Base-by-base conservation (phyloP, 2,113 vertebrate genomes). In the Hippocampus abdominalis region DNA sequence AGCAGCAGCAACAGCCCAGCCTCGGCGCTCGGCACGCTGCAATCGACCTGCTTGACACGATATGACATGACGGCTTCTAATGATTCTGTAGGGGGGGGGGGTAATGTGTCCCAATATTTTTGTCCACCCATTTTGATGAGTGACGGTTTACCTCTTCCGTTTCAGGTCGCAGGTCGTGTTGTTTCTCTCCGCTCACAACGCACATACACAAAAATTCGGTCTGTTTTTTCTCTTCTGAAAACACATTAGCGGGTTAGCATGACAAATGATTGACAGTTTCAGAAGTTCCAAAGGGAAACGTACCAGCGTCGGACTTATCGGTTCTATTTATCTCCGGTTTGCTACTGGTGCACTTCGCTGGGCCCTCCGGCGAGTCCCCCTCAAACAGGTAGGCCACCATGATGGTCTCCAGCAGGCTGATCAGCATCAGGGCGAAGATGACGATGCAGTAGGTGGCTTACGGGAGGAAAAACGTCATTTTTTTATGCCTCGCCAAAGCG, bases 351-450 rank as follows among this genome's bases (percentile, higher is more conserved):
- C 32, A 67, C 46, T 18, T 6, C 46, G 46, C 46, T 11, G 46
- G 15, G 32, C 7, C 32, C 32, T 36, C 16, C 0, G 16, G 13
- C 13, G 18, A 36, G 32, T 36, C 44, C 3, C 77, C 63, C 29
- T 15, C 36, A 36, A 36, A 36, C 32, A 36, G 32, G 32, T 36
- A 36, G 32, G 5, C 29, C 27, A 15, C 29, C 39, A 1, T 18
- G 39, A 91, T 86, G 2, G 89, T 90, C 78, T 93, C 93, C 20
- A 93, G 46, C 20, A 90, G 88, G 46, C 91, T 92, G 64, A 91
- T 76, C 81, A 93, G 72, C 92, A 93, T 93, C 60, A 93, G 65
- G 48, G 78, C 66, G 84, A 94, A 93, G 48, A 90, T 87, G 25
- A 90, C 91, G 23, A 86, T 76, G 48, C 86, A 89, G 80, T 80